Evolutionary conservation across 1,140 invertebrate species (phyloP), one percentile per base, ranked within the genome.

Genomic region (Hypsibius dujardini): DNA sequence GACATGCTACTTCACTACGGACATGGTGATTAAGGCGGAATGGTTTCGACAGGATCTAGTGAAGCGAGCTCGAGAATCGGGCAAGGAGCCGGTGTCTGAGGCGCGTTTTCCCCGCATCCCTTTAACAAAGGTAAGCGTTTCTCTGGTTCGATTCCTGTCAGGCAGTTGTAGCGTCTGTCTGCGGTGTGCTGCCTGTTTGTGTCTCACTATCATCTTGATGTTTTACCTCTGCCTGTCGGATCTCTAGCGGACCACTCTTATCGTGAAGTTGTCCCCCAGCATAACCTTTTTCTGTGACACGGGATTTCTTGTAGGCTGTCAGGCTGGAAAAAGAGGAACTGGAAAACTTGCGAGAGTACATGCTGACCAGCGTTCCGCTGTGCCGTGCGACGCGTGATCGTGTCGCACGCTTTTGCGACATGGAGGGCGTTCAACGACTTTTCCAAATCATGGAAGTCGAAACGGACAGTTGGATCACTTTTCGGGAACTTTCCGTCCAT

Each of bases 11-110:
- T 67, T 67, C 42, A 67, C 62, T 0, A 67, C 62, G 3, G 62
- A 67, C 42, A 67, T 67, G 62, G 45, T 67, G 3, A 67, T 67
- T 3, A 67, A 67, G 42, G 62, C 62, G 12, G 62, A 67, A 42
- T 67, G 62, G 62, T 67, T 67, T 67, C 62, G 62, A 12, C 50
- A 56, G n/a, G 50, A 56, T 56, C 50, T 56, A 12, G 7, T 56
- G 50, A 7, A n/a, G 7, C 50, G 50, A n/a, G 50, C 50, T 56
- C 50, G 50, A 12, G 50, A 56, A n/a, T 12, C 7, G 7, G n/a
- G n/a, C 7, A 56, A 56, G 50, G 50, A 56, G n/a, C 7, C n/a
- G n/a, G 50, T n/a, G 7, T n/a, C n/a, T 7, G 50, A 56, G n/a
- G n/a, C 7, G 7, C 7, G n/a, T 12, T 56, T 56, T 56, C 50